These are phyloP conservation scores for Drosophila phalerata DNA, from an alignment of 2,888 invertebrate species.

Conservation along the genomic window DNA sequence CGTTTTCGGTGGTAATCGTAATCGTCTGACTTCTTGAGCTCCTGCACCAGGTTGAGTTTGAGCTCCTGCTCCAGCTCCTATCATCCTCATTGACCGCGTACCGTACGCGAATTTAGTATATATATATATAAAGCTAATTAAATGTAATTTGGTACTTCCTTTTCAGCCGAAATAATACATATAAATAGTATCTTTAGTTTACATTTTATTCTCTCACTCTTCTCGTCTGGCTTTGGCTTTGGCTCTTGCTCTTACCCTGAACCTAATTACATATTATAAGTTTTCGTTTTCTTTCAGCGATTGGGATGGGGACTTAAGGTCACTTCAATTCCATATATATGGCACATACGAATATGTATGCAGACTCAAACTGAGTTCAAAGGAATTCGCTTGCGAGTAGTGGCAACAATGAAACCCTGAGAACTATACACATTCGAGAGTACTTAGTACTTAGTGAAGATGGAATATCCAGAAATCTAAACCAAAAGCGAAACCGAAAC, in stretches of 20 bases:
- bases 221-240: background rate
- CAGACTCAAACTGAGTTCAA: constrained; percentile 53
- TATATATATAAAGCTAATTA: constrained; percentile 78
- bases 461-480: constrained; percentile 2
- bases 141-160: constrained; percentile 85
- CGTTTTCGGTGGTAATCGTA: constrained; percentile 78
- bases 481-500: constrained; percentile 38
- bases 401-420: constrained; percentile 53
- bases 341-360: constrained; percentile 6
- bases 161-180: constrained; percentile 83
- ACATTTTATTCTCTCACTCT: constrained; percentile 67
- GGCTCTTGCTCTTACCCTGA: background rate
- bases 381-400: constrained; percentile 63
- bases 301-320: constrained; percentile 59
- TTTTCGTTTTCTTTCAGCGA: constrained; percentile 77
- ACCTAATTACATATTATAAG: constrained; percentile 70
- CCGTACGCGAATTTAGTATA: constrained; percentile 78
- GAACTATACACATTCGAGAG: constrained; percentile 22
- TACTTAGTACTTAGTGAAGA: background rate
- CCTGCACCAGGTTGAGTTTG: constrained; percentile 40
- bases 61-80: constrained; percentile 44
- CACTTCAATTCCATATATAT: constrained; percentile 45
- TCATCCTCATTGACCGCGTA: constrained; percentile 62
- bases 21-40: constrained; percentile 78
- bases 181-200: constrained; percentile 82